Conservation (phyloP, 2,888 invertebrate genomes). For the Amblyjoppa proteus region DNA sequence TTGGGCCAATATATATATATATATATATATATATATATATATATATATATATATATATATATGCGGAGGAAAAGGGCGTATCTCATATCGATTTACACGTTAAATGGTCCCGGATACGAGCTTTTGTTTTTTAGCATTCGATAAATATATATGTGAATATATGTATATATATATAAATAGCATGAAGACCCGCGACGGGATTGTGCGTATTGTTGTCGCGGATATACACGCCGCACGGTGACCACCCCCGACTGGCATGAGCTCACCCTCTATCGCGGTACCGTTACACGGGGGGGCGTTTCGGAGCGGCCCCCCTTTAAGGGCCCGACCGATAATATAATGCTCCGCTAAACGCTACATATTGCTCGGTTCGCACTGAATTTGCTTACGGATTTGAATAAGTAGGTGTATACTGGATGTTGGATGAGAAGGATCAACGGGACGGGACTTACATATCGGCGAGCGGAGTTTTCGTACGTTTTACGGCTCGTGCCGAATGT, state of each 20-base stretch:
- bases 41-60: no score
- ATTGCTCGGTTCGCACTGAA: slow-evolving; percentile 83
- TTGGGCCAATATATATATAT: not conserved
- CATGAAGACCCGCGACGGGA: not conserved
- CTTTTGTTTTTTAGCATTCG: no score
- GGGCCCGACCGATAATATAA: slow-evolving; percentile 69
- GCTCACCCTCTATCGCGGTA: slow-evolving; percentile 55
- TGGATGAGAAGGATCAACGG: slow-evolving; percentile 46
- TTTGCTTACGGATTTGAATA: slow-evolving; percentile 82
- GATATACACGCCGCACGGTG: slow-evolving; percentile 65
- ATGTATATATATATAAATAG: not conserved
- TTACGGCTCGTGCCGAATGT: slow-evolving; percentile 53
- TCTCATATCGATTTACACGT: no score
- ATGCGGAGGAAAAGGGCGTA: no score
- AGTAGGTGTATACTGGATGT: slow-evolving; percentile 67
- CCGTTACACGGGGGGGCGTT: slow-evolving; percentile 58
- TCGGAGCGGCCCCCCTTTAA: slow-evolving; percentile 48
- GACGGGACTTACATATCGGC: slow-evolving; percentile 47
- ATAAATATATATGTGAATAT: no score
- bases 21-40: no score
- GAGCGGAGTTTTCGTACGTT: slow-evolving; percentile 43
- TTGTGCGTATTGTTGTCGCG: slow-evolving; percentile 32
- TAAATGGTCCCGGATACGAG: no score
- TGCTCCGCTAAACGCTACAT: slow-evolving; percentile 83
- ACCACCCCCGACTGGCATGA: slow-evolving; percentile 68